Evolutionary conservation across 2,113 vertebrate genomes (phyloP).

Genomic region (Gopherus flavomarginatus): DNA sequence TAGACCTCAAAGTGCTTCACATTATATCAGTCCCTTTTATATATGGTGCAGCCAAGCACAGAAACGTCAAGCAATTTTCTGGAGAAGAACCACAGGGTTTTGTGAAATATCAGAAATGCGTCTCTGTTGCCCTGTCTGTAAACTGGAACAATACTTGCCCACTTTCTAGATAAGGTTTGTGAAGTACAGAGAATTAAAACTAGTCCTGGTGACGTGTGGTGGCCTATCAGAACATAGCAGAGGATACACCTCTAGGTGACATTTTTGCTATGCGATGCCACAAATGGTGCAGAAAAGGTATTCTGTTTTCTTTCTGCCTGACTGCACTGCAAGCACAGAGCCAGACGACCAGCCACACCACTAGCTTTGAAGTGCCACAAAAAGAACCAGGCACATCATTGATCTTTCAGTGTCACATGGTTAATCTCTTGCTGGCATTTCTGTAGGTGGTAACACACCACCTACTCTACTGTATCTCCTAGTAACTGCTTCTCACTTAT

Average conservation of each 20-base stretch:
- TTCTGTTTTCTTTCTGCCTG: not conserved
- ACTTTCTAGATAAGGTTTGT: not conserved
- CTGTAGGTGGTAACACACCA: slow-evolving; percentile 19
- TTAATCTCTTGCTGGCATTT: slow-evolving; percentile 20
- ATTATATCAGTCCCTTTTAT: not conserved
- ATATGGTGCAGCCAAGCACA: not conserved
- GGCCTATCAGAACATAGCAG: not conserved
- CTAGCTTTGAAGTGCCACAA: slow-evolving; percentile 6
- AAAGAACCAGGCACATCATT: not conserved
- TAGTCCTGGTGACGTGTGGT: not conserved
- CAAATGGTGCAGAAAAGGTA: not conserved
- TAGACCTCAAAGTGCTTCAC: not conserved
- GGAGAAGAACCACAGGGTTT: not conserved
- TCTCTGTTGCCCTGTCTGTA: not conserved
- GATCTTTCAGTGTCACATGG: slow-evolving; percentile 4
- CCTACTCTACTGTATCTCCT: slow-evolving; percentile 24
- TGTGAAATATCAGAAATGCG: not conserved
- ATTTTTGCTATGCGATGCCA: not conserved
- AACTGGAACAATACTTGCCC: not conserved
- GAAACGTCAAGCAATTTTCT: not conserved
- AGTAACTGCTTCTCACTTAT: slow-evolving; percentile 61
- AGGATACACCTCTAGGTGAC: not conserved
- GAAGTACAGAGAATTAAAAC: not conserved
- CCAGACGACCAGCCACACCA: not conserved
- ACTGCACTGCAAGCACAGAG: not conserved